Conservation (phyloP, 2,888 invertebrate genomes). For the Sthenelais limicola region DNA sequence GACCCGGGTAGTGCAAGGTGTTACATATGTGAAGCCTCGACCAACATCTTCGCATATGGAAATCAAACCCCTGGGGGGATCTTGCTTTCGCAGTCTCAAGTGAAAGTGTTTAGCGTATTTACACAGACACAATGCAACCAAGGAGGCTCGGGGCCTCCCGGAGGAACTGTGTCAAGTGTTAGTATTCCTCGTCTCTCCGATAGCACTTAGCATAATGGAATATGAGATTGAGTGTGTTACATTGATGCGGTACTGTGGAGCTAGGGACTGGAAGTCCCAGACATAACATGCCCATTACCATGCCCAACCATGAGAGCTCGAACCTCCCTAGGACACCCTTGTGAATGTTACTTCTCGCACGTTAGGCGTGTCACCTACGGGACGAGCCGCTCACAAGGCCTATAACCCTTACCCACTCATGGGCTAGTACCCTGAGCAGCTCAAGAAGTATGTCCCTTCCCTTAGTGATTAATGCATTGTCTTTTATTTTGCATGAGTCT, state of each 20-base stretch:
- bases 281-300: constrained; percentile 28
- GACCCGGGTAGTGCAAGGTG: too few relatives aligned
- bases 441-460: constrained; percentile 27
- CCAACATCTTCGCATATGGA: constrained; percentile 27
- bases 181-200: constrained; percentile 23
- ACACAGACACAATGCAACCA: too few relatives aligned
- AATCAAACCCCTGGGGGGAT: constrained; percentile 20
- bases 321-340: background rate
- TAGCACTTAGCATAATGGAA: constrained; percentile 35
- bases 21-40: too few relatives aligned
- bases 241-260: constrained; percentile 17
- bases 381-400: background rate
- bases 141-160: background rate
- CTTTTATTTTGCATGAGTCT: constrained; percentile 26
- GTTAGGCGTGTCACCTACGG: background rate
- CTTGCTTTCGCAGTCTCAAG: constrained; percentile 14
- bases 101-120: constrained; percentile 36
- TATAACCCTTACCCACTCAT: too few relatives aligned
- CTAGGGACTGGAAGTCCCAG: constrained; percentile 10
- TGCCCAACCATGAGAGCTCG: background rate
- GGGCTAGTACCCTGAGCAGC: background rate
- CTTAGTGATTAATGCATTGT: constrained; percentile 33
- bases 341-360: constrained; percentile 7
- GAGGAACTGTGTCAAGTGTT: constrained; percentile 33
- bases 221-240: constrained; percentile 20